phyloP scores from a whole-genome alignment of 2,797 vertebrate species.

The Rhinatrema bivittatum region DNA sequence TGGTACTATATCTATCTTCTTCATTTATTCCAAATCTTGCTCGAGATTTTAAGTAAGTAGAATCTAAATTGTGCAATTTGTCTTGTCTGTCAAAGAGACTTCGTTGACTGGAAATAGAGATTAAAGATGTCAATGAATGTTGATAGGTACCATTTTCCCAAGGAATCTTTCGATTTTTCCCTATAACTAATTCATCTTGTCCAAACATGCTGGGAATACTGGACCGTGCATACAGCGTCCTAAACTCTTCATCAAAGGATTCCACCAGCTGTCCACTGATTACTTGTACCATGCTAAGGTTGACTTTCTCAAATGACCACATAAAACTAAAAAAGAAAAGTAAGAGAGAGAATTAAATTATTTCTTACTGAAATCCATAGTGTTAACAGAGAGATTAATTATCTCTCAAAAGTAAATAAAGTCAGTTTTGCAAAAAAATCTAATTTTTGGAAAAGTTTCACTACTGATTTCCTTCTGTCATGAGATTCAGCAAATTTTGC shows the following conservation, averaged over 20 bases:
- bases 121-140: constrained; percentile 53
- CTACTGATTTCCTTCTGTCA: too few relatives aligned
- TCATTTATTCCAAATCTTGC: constrained; percentile 60
- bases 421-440: too few relatives aligned
- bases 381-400: not conserved
- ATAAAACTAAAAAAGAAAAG: constrained; percentile 72
- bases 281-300: constrained; percentile 93
- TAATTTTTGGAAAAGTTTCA: too few relatives aligned
- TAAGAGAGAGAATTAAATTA: constrained; percentile 5
- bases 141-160: constrained; percentile 59
- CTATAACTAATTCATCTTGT: constrained; percentile 46
- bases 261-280: constrained; percentile 89
- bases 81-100: constrained; percentile 69
- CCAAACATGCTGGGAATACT: constrained; percentile 65
- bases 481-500: too few relatives aligned
- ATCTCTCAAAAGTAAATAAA: too few relatives aligned
- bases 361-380: not conserved
- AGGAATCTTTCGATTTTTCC: constrained; percentile 40
- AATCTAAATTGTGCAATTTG: constrained; percentile 66
- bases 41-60: constrained; percentile 65
- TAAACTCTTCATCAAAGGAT: constrained; percentile 91
- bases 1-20: constrained; percentile 49
- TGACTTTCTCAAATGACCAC: constrained; percentile 95
- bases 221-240: constrained; percentile 86
- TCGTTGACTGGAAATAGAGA: constrained; percentile 58